phyloP scores from a whole-genome alignment of 2,113 vertebrate species.

The Aphelocoma coerulescens region DNA sequence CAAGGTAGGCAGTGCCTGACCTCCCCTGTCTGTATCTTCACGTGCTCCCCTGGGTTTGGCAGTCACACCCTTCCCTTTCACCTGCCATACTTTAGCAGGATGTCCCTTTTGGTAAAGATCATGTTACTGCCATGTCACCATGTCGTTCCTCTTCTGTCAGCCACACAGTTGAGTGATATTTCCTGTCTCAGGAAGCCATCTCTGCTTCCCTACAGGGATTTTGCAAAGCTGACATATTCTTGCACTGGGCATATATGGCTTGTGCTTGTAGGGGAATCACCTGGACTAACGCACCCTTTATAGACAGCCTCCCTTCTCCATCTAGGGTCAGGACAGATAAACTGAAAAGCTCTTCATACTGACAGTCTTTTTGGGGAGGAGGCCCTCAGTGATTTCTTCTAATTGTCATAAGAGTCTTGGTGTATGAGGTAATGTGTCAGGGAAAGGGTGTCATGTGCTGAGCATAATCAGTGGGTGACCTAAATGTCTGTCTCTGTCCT shows the following conservation, averaged over 20 bases:
- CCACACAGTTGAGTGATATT: not conserved
- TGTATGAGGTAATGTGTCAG: not conserved
- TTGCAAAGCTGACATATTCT: not conserved
- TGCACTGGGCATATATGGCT: accelerated
- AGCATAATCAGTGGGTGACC: not conserved
- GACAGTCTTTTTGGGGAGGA: not conserved
- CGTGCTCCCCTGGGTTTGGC: accelerated
- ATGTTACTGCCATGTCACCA: accelerated
- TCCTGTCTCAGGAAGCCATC: not conserved
- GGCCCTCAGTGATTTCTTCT: not conserved
- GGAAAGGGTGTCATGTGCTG: not conserved
- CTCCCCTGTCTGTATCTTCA: not conserved
- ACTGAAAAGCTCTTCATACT: not conserved
- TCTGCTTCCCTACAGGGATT: not conserved
- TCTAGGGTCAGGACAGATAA: not conserved
- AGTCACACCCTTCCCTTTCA: not conserved
- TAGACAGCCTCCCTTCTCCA: not conserved
- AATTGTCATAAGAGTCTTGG: not conserved
- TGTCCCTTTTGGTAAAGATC: accelerated
- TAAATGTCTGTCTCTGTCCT: not conserved
- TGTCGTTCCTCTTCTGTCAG: not conserved
- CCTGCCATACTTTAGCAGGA: accelerated
- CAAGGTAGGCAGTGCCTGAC: accelerated
- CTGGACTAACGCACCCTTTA: accelerated
- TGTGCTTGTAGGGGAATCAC: accelerated